Conservation (phyloP, 2,113 vertebrate species). For the Poeciliopsis turrubarensis region DNA sequence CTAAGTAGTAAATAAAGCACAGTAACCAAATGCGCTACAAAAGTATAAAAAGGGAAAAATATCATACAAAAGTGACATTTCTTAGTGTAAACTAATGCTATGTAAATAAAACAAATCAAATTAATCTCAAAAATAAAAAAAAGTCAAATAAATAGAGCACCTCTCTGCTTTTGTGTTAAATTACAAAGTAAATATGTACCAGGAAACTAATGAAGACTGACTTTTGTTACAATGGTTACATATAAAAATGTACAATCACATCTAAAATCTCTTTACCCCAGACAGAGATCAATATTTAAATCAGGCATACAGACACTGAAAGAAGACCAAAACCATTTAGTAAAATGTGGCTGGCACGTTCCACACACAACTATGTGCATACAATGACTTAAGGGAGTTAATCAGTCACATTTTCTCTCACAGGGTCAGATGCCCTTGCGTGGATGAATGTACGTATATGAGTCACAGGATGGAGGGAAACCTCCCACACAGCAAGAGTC, state of each 20-base stretch:
- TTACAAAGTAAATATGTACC: not conserved
- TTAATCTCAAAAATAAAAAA: no score
- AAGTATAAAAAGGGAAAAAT: no score
- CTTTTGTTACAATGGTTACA: not conserved
- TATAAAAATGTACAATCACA: not conserved
- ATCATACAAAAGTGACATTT: no score
- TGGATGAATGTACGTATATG: constrained; percentile 36
- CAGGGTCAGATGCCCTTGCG: constrained; percentile 32
- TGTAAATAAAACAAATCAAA: no score
- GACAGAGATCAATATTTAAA: not conserved
- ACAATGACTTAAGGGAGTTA: constrained; percentile 34
- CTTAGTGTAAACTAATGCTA: no score
- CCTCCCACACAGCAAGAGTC: constrained; percentile 40
- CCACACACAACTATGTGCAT: not conserved
- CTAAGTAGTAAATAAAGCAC: no score
- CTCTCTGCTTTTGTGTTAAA: no score
- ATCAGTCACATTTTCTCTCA: constrained; percentile 43
- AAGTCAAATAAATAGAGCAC: no score
- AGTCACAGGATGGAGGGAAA: constrained; percentile 51
- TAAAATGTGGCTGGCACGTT: not conserved
- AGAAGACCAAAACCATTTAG: not conserved
- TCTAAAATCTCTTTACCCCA: not conserved
- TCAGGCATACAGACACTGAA: not conserved
- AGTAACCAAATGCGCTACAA: no score
- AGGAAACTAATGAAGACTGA: not conserved